Percentiles rank a stretch among this genome's conserved stretches.
phyloP scores from a whole-genome alignment of 2,888 invertebrate genomes.

The Homarus gammarus region DNA sequence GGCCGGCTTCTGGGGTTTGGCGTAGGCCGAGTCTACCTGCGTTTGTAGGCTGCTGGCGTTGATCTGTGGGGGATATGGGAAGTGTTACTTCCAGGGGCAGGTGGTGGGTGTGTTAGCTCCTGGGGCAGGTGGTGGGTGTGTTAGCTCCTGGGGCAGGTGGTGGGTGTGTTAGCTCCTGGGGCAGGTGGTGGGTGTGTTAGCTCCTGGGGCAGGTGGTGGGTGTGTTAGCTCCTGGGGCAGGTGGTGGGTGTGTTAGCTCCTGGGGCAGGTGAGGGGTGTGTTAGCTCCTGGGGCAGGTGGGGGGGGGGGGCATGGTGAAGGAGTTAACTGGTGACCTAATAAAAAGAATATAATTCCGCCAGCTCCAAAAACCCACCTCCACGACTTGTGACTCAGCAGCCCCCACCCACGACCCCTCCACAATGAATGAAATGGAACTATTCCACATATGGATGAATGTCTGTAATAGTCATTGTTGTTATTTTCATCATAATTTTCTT shows the following conservation, averaged over 20 bases:
- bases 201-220: too few species aligned
- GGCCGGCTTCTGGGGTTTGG: conserved; percentile 83
- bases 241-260: too few species aligned
- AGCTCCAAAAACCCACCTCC: too few species aligned
- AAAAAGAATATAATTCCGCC: too few species aligned
- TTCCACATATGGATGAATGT: too few species aligned
- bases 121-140: not conserved
- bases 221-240: not conserved
- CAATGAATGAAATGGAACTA: too few species aligned
- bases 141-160: not conserved
- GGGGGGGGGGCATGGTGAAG: not conserved
- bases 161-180: too few species aligned
- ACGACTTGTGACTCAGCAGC: too few species aligned
- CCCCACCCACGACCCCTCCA: too few species aligned
- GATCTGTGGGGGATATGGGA: conserved; percentile 80
- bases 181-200: not conserved
- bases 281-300: too few species aligned
- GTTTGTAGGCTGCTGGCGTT: conserved; percentile 83
- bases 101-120: not conserved
- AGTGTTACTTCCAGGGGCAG: not conserved
- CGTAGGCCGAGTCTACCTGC: conserved; percentile 86
- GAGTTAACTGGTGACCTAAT: not conserved
- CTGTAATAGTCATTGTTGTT: too few species aligned
- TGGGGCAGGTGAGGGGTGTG: not conserved
- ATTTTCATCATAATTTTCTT: too few species aligned